Evolutionary conservation across 2,113 vertebrate genomes (phyloP).

Genomic region (Hylia prasina): DNA sequence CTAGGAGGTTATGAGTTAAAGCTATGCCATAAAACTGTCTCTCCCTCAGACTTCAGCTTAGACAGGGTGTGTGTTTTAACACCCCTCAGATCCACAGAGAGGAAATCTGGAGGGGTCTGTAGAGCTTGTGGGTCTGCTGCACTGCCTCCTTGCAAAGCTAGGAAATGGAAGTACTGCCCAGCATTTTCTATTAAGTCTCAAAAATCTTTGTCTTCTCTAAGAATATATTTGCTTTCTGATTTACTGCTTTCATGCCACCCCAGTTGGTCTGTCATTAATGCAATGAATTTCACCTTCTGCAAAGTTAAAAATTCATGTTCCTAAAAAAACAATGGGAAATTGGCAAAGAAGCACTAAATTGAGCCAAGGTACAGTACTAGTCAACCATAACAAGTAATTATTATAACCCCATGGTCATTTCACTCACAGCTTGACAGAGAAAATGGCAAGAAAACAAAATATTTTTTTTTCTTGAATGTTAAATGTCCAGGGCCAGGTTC

Average conservation of each 20-base stretch:
- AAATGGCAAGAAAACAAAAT: not conserved
- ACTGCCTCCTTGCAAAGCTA: not conserved
- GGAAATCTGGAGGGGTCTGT: not conserved
- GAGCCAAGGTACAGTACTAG: conserved; percentile 1
- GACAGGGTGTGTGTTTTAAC: not conserved
- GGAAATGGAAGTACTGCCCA: not conserved
- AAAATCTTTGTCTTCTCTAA: not conserved
- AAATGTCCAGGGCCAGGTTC: not conserved
- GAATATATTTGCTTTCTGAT: not conserved
- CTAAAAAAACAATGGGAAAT: not conserved
- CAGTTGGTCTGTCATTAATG: not conserved
- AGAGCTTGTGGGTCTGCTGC: not conserved
- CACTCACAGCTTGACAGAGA: conserved; percentile 6
- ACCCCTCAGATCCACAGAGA: not conserved
- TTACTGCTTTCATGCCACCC: not conserved
- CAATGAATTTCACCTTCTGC: not conserved
- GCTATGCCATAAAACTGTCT: not conserved
- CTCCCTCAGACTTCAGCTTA: not conserved
- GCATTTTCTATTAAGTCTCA: not conserved
- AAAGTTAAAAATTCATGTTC: not conserved
- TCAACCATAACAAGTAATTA: conserved; percentile 30
- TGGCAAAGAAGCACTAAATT: not conserved
- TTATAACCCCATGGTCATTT: conserved; percentile 9
- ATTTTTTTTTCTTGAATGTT: not conserved
- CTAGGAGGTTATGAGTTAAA: not conserved